Evolutionary conservation across 2,113 vertebrate species (phyloP).

Genomic region (Sclerurus mexicanus): DNA sequence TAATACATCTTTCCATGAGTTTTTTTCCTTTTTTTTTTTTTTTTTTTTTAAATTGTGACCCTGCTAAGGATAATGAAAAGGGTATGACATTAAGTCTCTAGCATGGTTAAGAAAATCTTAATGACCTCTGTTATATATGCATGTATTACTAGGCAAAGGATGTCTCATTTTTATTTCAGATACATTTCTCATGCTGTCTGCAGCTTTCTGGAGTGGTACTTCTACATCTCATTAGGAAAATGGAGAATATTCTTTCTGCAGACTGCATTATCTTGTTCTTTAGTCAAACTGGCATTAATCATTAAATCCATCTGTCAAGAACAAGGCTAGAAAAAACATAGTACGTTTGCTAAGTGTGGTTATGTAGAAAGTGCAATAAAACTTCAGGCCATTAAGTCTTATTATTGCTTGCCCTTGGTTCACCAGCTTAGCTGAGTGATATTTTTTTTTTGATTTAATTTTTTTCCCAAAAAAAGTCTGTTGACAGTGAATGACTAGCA

Average conservation of each 20-base stretch:
- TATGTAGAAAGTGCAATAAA: not conserved
- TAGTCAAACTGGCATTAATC: not conserved
- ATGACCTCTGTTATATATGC: not conserved
- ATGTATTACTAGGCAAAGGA: not conserved
- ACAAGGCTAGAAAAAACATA: not conserved
- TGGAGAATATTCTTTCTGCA: not conserved
- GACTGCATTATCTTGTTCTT: not conserved
- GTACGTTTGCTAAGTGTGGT: not conserved
- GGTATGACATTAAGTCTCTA: not conserved
- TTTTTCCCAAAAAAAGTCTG: not conserved
- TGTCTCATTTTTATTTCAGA: not conserved
- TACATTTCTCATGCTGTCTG: not conserved
- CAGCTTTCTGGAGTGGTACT: not conserved
- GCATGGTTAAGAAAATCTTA: not conserved
- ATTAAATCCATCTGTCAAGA: not conserved
- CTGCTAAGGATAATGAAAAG: not conserved
- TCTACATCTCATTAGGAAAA: not conserved
- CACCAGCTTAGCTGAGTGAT: not conserved
- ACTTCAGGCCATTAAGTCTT: not conserved
- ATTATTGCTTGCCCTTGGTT: not conserved
- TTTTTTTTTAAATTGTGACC: not conserved
- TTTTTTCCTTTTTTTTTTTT: not conserved
- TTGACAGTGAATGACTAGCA: not conserved
- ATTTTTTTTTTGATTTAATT: too few species aligned
- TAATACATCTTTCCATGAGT: not conserved